Base-by-base conservation (phyloP, 1,140 invertebrate species). In the Tigriopus japonicus region DNA sequence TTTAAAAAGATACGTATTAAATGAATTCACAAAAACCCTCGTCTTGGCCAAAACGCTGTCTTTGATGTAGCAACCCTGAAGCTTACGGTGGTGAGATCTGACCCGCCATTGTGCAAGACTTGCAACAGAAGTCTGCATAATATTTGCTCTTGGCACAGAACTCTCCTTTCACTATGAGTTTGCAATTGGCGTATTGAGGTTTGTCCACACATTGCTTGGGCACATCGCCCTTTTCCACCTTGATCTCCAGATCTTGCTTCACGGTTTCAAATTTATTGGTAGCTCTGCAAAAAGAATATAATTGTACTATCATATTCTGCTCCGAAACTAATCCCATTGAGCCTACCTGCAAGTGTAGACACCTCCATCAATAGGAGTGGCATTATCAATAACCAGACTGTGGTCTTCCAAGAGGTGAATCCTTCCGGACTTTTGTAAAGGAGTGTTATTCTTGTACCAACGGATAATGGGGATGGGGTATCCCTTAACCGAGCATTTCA, bases 91-190 rank as follows among this genome's bases (percentile, higher is more conserved):
- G 28, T 9, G 28, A 54, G 21, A 86, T 68, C 65, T 86, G 82
- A 1, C 86, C 86, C 1, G 87, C 86, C 70, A 83, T 73, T 40
- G 86, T 85, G 68, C 89, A 94, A 1, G 87, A 90, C 68, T 81
- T 78, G 72, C 91, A 95, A 70, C 91, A 95, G 79, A 91, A 94
- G 69, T 79, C 78, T 14, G 83, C 84, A 69, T 94, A 95, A 71
- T 89, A 90, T 64, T 80, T 75, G 70, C 93, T 89, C 21, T 21
- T 15, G 7, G 75, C 75, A 69, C 91, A 95, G 69, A 85, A 88
- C 24, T 78, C 78, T 12, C 79, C 86, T 65, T 77, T 73, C 0
- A 93, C 86, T 13, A 60, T 60, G 35, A 93, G 74, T 13, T 77
- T 72, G 70, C 91, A 95, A 67, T 90, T 87, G 42, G 87, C 86